Percentiles rank a stretch among this genome's conserved stretches.
Conservation (phyloP, 2,797 vertebrate species). For the Nannoperca obscura region DNA sequence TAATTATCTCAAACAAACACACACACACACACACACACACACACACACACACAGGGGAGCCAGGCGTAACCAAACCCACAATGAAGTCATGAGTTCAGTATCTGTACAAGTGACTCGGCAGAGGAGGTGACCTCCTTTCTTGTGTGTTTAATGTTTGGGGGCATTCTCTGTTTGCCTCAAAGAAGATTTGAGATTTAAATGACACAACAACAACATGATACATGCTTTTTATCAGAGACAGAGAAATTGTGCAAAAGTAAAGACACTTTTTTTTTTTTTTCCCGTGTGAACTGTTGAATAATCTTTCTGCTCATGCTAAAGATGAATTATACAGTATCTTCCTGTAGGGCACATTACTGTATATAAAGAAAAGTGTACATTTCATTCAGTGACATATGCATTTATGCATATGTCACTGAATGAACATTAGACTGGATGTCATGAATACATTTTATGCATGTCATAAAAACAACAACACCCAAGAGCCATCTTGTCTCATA, state of each 20-base stretch:
- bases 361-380: constrained; percentile 7
- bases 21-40: background rate
- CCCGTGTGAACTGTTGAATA: background rate
- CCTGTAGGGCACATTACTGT: background rate
- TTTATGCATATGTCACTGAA: constrained; percentile 31
- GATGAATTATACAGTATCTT: background rate
- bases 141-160: constrained; percentile 47
- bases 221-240: background rate
- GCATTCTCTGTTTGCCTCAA: constrained; percentile 34
- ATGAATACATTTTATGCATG: constrained; percentile 39
- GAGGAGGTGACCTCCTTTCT: constrained; percentile 74
- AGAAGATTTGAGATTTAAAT: background rate
- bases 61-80: constrained; percentile 46
- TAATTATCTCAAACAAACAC: constrained; percentile 26
- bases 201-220: background rate
- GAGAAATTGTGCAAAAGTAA: background rate
- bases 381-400: too few relatives aligned
- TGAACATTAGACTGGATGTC: constrained; percentile 22
- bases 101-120: constrained; percentile 38
- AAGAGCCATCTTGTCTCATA: constrained; percentile 15
- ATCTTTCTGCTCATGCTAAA: background rate
- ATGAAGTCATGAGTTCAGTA: constrained; percentile 60
- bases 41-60: constrained; percentile 6
- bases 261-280: background rate
- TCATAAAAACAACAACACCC: constrained; percentile 39